A percentile compares a stretch with the other conserved stretches of the same genome.
These are phyloP conservation scores for Cataglyphis cursor DNA, from an alignment of 2,888 invertebrate species.

Conservation along the genomic window DNA sequence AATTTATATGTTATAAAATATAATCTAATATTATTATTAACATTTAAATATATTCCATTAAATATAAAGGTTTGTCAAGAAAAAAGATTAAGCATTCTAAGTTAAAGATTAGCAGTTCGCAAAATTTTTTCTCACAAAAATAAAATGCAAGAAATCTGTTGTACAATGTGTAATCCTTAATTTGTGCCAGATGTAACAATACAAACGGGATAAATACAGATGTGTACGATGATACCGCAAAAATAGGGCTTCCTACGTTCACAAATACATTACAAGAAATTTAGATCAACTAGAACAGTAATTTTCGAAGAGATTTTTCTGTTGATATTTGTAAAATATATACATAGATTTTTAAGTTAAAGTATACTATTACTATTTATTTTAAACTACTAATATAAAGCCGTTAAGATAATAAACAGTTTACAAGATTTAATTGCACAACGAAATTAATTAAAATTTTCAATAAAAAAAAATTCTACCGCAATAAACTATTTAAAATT, in stretches of 20 bases:
- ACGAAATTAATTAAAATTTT: not conserved
- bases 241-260: conserved; percentile 19
- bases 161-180: not conserved
- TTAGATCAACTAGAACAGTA: not conserved
- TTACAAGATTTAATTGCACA: not conserved
- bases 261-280: not conserved
- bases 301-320: not conserved
- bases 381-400: not conserved
- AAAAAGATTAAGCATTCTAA: not conserved
- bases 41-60: not conserved
- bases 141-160: not conserved
- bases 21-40: not conserved
- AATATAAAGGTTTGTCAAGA: not conserved
- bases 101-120: not conserved
- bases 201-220: not conserved
- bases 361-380: not conserved
- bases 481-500: not conserved
- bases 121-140: not conserved
- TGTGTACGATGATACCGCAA: not conserved
- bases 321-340: not conserved
- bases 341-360: not conserved
- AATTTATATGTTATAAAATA: not conserved
- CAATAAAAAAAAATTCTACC: not conserved
- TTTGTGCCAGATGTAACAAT: conserved; percentile 4
- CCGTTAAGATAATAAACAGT: not conserved